Evolutionary conservation across 1,140 invertebrate species (phyloP), one percentile per base, ranked within the genome.

Genomic region (Drosophila auraria): DNA sequence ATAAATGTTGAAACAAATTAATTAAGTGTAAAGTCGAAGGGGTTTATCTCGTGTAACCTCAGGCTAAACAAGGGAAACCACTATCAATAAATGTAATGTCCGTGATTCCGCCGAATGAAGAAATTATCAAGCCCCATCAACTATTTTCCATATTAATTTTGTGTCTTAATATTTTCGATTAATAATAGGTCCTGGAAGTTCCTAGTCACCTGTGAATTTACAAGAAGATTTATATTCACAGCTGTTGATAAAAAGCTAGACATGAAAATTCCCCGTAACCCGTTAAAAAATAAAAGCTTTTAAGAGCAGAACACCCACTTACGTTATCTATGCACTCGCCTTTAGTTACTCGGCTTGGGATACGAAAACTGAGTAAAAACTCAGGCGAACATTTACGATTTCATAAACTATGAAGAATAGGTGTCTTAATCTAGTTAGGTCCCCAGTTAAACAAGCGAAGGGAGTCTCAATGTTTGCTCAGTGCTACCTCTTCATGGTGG

Each of bases 401-500:
- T 2, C 12, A 54, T 36, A 54, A 54, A 15, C 17, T 2, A 3
- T 36, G 14, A 36, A 54, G 17, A 2, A 7, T 54, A 36, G 36
- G 33, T 36, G 17, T 7, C 33, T 56, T 38, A 36, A 56, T 56
- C 12, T 56, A 36, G 12, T 14, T 36, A 8, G 36, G 36, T 20
- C 12, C 7, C 12, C 7, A 36, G 3, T 36, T 56, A 38, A 38
- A 54, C 17, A 33, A 14, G 27, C 11, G 11, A 33, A n/a, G 51
- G 27, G n/a, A 33, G 51, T 12, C 51, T 5, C 51, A 4, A 20
- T 33, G n/a, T 20, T 54, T 33, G 3, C n/a, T 20, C 5, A 54
- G n/a, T 20, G 51, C 9, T 54, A 33, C 51, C n/a, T 51, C 15
- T 53, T n/a, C 15, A n/a, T 53, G 8, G 17, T 30, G 50, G 50